Conservation (phyloP, 1,140 invertebrate species). For the Bombus breviceps region DNA sequence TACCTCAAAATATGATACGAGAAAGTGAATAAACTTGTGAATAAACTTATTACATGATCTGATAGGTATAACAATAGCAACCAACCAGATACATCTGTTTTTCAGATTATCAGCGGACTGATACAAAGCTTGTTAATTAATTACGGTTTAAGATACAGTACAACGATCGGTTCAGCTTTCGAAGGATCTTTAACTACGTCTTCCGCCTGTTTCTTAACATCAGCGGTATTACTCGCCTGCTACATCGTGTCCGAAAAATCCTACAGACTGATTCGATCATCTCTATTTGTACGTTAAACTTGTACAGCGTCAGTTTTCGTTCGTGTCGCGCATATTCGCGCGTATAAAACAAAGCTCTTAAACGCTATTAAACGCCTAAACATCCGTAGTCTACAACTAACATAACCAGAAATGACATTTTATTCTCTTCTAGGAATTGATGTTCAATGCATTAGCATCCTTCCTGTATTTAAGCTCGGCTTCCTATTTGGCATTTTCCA, state of each 20-base stretch:
- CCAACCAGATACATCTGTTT: conserved; percentile 50
- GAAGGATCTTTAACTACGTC: conserved; percentile 90
- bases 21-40: too few relatives aligned
- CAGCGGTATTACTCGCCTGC: conserved; percentile 87
- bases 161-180: conserved; percentile 87
- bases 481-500: conserved; percentile 89
- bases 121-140: conserved; percentile 90
- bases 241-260: conserved; percentile 91
- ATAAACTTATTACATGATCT: too few relatives aligned
- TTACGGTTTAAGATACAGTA: conserved; percentile 87
- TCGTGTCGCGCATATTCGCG: too few relatives aligned
- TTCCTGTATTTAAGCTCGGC: conserved; percentile 90
- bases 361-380: too few relatives aligned
- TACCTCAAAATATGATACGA: too few relatives aligned
- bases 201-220: conserved; percentile 89
- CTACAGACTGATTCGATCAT: conserved; percentile 88
- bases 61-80: neutral
- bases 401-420: neutral
- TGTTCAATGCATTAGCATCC: conserved; percentile 89
- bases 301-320: too few relatives aligned
- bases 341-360: too few relatives aligned
- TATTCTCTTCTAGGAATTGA: conserved; percentile 86
- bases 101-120: conserved; percentile 87
- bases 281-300: conserved; percentile 88
- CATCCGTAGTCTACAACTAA: too few relatives aligned